These are phyloP conservation scores for Darevskia nairensis DNA, from an alignment of 2,797 vertebrate species.

Conservation along the genomic window DNA sequence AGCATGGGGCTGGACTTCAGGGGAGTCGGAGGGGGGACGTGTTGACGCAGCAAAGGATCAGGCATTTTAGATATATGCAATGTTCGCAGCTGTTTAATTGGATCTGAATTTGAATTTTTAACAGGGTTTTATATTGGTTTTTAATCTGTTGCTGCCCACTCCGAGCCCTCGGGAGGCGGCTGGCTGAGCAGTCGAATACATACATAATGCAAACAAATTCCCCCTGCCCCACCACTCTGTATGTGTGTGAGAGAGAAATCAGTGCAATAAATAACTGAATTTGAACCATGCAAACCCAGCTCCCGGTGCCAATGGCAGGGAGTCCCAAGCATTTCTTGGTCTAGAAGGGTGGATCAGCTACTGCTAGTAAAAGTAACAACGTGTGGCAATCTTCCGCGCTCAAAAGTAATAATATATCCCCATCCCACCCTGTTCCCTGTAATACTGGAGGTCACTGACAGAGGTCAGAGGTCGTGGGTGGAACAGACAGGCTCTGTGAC, in stretches of 20 bases:
- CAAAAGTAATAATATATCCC: not conserved
- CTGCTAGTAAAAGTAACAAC: not conserved
- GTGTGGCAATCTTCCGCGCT: not conserved
- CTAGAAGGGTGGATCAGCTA: not conserved
- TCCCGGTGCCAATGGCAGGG: not conserved
- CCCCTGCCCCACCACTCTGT: no score
- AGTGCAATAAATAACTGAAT: slow-evolving; percentile 19
- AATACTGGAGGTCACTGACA: not conserved
- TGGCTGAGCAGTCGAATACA: not conserved
- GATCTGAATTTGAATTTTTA: slow-evolving; percentile 16
- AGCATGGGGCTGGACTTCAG: no score
- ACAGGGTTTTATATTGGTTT: slow-evolving; percentile 24
- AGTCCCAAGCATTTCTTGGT: not conserved
- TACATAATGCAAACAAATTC: not conserved
- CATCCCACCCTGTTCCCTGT: not conserved
- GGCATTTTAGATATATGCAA: slow-evolving; percentile 34
- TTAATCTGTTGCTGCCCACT: not conserved
- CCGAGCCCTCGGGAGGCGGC: not conserved
- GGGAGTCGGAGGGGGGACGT: no score
- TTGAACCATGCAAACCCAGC: not conserved
- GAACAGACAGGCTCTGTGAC: not conserved
- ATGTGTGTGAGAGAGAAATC: not conserved
- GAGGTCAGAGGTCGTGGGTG: not conserved
- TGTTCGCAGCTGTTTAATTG: slow-evolving; percentile 24
- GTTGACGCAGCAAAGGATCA: not conserved